Conservation (phyloP, 2,888 invertebrate genomes). For the Nyleta sp. region DNA sequence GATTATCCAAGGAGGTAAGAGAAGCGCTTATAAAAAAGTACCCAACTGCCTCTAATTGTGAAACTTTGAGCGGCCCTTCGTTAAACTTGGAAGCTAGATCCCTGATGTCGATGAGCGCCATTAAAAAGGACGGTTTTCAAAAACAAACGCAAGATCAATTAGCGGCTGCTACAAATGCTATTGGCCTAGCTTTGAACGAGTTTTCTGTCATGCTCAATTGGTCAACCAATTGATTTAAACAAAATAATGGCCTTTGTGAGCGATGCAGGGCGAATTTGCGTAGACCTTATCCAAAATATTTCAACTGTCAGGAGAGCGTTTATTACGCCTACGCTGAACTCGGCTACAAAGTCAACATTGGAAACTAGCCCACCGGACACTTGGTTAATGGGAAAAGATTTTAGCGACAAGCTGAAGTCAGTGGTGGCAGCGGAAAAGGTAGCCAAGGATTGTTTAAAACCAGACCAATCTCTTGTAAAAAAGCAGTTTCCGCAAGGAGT, state of each 20-base stretch:
- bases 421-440: neutral
- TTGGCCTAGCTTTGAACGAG: neutral
- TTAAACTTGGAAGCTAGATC: constrained; percentile 21
- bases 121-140: constrained; percentile 19
- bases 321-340: neutral
- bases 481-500: neutral
- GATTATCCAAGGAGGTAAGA: constrained; percentile 7
- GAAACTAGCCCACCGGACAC: constrained; percentile 6
- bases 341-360: neutral
- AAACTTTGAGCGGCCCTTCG: neutral
- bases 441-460: neutral
- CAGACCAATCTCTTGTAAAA: neutral
- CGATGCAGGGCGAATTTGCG: constrained; percentile 17
- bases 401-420: neutral
- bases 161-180: neutral
- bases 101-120: constrained; percentile 17
- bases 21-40: constrained; percentile 12
- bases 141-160: constrained; percentile 17
- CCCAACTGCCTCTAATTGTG: constrained; percentile 16
- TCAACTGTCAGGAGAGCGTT: constrained; percentile 8
- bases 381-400: constrained; percentile 6
- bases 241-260: constrained; percentile 2
- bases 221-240: neutral
- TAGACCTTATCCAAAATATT: constrained; percentile 1
- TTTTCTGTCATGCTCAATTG: neutral